A percentile compares a stretch with the other conserved stretches of the same genome.
Evolutionary conservation across 1,140 invertebrate species (phyloP).

Genomic region (Brachionus calyciflorus): DNA sequence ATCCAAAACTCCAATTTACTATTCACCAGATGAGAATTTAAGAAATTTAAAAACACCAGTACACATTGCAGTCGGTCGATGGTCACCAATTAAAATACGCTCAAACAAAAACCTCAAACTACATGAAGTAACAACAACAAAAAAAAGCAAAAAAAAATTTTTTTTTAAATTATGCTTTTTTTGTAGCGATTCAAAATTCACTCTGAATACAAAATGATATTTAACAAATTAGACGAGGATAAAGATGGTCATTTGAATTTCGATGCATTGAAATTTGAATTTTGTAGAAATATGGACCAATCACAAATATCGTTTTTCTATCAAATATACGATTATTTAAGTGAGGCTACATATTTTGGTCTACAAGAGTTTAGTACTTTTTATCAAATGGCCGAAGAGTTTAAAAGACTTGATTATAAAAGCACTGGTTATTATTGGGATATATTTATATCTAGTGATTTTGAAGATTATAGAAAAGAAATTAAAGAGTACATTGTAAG

Average conservation of each 20-base stretch:
- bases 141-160: background rate
- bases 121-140: background rate
- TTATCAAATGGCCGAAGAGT: conserved; percentile 5
- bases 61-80: background rate
- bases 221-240: conserved; percentile 15
- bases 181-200: conserved; percentile 16
- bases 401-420: conserved; percentile 9
- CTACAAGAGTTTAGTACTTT: conserved; percentile 30
- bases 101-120: background rate
- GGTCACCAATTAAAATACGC: conserved; percentile 26
- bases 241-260: conserved; percentile 33
- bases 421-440: conserved; percentile 27
- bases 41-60: background rate
- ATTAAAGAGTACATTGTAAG: conserved; percentile 22
- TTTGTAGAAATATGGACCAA: conserved; percentile 26
- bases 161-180: background rate
- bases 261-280: background rate
- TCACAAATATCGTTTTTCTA: conserved; percentile 35
- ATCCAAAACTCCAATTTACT: conserved; percentile 26
- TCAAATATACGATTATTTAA: conserved; percentile 31
- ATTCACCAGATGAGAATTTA: conserved; percentile 24
- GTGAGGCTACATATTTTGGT: conserved; percentile 35
- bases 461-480: conserved; percentile 31
- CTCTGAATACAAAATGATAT: background rate
- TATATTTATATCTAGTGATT: conserved; percentile 28